Percentiles rank a stretch among this genome's conserved stretches.
Conservation (phyloP, 1,140 invertebrate species). For the Dufourea novaeangliae region DNA sequence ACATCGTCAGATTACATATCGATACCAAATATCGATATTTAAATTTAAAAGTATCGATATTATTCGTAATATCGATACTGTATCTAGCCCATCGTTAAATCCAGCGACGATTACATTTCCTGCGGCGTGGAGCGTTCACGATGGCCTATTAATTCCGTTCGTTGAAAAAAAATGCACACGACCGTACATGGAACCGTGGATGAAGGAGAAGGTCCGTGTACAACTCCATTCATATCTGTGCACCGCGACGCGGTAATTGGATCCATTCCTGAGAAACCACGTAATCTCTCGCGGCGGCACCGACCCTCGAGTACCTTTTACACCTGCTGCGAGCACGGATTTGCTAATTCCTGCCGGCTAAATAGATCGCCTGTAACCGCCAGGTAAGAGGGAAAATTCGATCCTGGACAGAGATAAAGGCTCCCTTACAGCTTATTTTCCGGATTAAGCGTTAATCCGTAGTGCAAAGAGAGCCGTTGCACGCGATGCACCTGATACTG, state of each 20-base stretch:
- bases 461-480: not conserved
- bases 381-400: not conserved
- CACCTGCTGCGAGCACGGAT: conserved; percentile 6
- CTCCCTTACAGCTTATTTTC: not conserved
- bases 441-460: conserved; percentile 5
- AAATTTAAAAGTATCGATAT: no score
- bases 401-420: not conserved
- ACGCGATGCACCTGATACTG: not conserved
- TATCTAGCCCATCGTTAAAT: no score
- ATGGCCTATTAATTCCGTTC: conserved; percentile 13
- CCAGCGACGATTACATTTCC: not conserved
- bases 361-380: not conserved
- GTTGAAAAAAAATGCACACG: not conserved
- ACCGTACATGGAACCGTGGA: not conserved
- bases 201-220: not conserved
- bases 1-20: no score
- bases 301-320: not conserved
- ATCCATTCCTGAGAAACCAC: conserved; percentile 18
- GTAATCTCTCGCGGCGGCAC: conserved; percentile 13
- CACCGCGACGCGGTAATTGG: conserved; percentile 26
- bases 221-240: conserved; percentile 12
- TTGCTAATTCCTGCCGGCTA: not conserved
- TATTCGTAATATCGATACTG: no score
- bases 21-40: no score
- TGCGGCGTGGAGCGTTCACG: not conserved